Base-by-base conservation (phyloP, 2,113 vertebrate species). In the Clarias macrocephalus region DNA sequence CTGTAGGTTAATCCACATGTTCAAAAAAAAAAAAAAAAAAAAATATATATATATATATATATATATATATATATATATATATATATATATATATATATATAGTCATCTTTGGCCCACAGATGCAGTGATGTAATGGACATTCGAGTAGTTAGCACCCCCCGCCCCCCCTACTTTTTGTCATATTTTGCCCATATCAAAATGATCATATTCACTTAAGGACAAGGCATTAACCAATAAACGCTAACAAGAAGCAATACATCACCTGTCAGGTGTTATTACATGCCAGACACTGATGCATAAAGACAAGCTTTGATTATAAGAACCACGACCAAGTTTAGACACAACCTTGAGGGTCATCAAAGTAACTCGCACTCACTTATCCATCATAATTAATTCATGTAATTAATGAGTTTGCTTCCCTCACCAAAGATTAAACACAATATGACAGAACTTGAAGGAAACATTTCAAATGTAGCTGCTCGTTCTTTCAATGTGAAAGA, bases 191-290 rank as follows among this genome's bases (percentile, higher is more conserved):
- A 72, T 84, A 30, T 33, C 3, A 72, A 33, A 84, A 56, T 65
- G 3, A 37, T 80, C 5, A 0, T 62, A 37, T 62, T 62, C 57
- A 81, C 30, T 37, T 81, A 62, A 84, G 19, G 28, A 72, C 82
- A 70, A 72, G 42, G 28, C 42, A 68, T 70, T 21, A 70, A 83
- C 15, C 82, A 83, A 83, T 28, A 30, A 25, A 28, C 3, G 1
- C 16, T 21, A 57, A 84, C 72, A 28, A 57, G n/a, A 68, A 84
- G 52, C 19, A 28, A 57, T 57, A 56, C 42, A 12, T 81, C 66
- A 82, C 66, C 80, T 82, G 79, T 82, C 80, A 82, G 54, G 7
- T 73, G 33, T 60, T 72, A 81, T 86, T 72, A 79, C n/a, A 66
- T 0, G 15, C 37, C 10, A 6, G 66, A 73, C 54, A 82, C 33